phyloP scores from a whole-genome alignment of 1,140 invertebrate species.

The Ooceraea biroi region DNA sequence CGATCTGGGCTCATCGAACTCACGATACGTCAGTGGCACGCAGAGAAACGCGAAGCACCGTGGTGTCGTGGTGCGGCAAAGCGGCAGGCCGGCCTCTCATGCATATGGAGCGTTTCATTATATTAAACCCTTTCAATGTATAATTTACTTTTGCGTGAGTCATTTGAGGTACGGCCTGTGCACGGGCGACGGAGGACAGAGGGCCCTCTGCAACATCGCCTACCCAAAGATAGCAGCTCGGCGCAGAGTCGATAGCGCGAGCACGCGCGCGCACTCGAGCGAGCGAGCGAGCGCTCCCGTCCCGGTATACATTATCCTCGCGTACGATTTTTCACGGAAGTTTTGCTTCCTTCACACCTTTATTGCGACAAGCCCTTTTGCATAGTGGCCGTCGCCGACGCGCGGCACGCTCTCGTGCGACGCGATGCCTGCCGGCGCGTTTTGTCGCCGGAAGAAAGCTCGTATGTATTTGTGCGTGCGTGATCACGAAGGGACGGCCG shows the following conservation, averaged over 20 bases:
- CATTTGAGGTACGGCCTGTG: constrained; percentile 86
- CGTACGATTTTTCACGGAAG: constrained; percentile 83
- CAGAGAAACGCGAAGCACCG: constrained; percentile 81
- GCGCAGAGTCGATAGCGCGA: constrained; percentile 66
- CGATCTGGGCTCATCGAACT: constrained; percentile 78
- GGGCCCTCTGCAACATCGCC: constrained; percentile 72
- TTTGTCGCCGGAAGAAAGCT: constrained; percentile 49
- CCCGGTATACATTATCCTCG: constrained; percentile 82
- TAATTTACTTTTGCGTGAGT: constrained; percentile 90
- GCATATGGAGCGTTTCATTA: constrained; percentile 90
- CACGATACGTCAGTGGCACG: constrained; percentile 81
- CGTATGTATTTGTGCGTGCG: background rate
- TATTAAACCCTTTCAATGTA: constrained; percentile 90
- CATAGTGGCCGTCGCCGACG: constrained; percentile 60
- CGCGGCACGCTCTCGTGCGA: constrained; percentile 45
- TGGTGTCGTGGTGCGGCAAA: constrained; percentile 76
- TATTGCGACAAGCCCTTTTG: constrained; percentile 79
- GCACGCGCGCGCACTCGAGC: background rate
- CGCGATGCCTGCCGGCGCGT: constrained; percentile 69
- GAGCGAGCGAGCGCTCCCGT: background rate
- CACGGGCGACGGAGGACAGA: constrained; percentile 64
- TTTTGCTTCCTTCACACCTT: constrained; percentile 82
- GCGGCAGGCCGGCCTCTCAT: constrained; percentile 86
- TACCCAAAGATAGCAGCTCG: constrained; percentile 76
- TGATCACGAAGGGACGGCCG: background rate